Conservation (phyloP, 1,140 invertebrate genomes). For the Drosophila novamexicana region DNA sequence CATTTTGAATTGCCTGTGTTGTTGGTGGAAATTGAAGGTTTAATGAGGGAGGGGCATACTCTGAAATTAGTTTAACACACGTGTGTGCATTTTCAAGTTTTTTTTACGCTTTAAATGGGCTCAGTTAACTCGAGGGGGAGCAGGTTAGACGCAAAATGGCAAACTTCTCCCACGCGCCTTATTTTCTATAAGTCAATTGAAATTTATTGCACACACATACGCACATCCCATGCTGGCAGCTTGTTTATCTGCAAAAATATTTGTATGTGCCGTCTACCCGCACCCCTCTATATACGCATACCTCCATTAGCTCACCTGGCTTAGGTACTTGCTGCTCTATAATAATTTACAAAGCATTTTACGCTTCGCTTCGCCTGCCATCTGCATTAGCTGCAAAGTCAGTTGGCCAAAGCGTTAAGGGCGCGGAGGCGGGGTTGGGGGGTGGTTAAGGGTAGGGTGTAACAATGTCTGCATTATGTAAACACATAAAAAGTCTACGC, state of each 20-base stretch:
- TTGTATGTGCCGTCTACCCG: conserved; percentile 31
- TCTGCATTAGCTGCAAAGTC: conserved; percentile 77
- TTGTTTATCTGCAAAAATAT: conserved; percentile 57
- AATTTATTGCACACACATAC: conserved; percentile 59
- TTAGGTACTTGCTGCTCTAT: conserved; percentile 33
- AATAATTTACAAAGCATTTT: conserved; percentile 79
- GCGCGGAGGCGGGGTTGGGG: background rate
- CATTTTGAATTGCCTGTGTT: conserved; percentile 46
- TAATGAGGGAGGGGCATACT: background rate
- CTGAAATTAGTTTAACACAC: conserved; percentile 24
- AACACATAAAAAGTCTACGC: conserved; percentile 36
- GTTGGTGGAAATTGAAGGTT: background rate
- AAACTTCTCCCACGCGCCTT: conserved; percentile 27
- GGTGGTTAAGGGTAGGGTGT: conserved; percentile 10
- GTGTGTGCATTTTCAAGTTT: conserved; percentile 51
- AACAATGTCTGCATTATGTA: conserved; percentile 55
- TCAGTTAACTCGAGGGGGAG: background rate
- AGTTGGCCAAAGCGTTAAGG: conserved; percentile 30
- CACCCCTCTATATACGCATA: background rate
- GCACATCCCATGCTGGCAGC: conserved; percentile 26
- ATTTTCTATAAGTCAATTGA: conserved; percentile 72
- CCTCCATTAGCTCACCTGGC: background rate
- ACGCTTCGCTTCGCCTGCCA: conserved; percentile 75
- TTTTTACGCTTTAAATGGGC: background rate
- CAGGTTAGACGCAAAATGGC: conserved; percentile 7